Base-by-base conservation (phyloP, 2,888 invertebrate species). In the Orthosia cruda region DNA sequence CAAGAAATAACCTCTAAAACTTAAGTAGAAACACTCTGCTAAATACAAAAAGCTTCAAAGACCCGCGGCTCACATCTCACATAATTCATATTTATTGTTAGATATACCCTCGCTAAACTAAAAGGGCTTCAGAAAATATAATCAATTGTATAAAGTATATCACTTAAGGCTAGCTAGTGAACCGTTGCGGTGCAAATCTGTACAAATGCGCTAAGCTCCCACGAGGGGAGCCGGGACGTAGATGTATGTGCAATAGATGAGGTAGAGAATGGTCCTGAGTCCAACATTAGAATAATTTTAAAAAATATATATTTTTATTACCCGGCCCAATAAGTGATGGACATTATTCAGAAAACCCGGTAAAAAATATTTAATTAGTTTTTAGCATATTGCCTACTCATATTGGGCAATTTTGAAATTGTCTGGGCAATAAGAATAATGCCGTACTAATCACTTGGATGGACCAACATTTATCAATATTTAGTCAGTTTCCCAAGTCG, bases 111-210 rank as follows among this genome's bases (percentile, higher is more conserved):
- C 45, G 26, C 13, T 15, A 45, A 47, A 45, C 9, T 52, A 26
- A 40, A 26, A 58, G 65, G 50, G 57, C 65, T 58, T 47, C 40
- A 58, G 63, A 59, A 55, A 71, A 59, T 49, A 66, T 49, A 77
- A 74, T 79, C 71, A 82, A 82, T 82, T 75, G 75, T 59, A 67
- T 59, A 54, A 66, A 82, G 79, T 64, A 49, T 68, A 71, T 78
- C 78, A 69, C 65, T 77, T 77, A 80, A 77, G 79, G 62, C 71
- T 69, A 49, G 13, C 74, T 47, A 74, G 65, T 74, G 77, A 68
- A 63, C 77, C 74, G 73, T 20, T 45, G 23, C 74, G 49, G 50
- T 58, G 72, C 59, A 74, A 80, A 79, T 82, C 74, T 78, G 74
- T n/a, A 73, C 80, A 82, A 80, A 81, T 62, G 74, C 61, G 58